Conservation (phyloP, 2,888 invertebrate species). For the Acanthosepion esculentum region DNA sequence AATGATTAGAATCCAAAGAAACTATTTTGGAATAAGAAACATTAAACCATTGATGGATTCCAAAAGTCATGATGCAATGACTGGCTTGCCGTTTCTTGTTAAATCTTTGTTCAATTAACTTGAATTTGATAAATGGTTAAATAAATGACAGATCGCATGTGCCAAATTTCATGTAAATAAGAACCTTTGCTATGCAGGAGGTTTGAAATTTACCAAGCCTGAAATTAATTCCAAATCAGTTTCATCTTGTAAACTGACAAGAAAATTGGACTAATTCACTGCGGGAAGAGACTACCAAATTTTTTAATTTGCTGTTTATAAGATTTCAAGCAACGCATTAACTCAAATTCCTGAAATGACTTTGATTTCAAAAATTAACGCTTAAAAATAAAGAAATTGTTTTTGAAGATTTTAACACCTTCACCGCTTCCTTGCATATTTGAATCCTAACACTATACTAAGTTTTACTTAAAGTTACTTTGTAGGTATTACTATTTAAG, state of each 20-base stretch:
- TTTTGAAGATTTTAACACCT: no score
- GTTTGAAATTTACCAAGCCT: not conserved
- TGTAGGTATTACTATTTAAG: no score
- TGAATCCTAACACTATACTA: no score
- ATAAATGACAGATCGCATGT: not conserved
- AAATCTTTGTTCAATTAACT: not conserved
- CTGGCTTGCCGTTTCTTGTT: not conserved
- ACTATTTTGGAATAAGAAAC: not conserved
- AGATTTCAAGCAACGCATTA: not conserved
- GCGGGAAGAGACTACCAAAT: not conserved
- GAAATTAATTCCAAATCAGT: not conserved
- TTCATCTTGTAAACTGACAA: conserved; percentile 18
- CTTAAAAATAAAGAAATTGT: no score
- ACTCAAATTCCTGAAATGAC: no score
- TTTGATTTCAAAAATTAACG: no score
- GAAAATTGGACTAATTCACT: not conserved
- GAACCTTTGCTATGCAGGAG: not conserved
- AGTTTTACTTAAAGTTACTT: no score
- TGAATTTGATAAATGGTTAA: not conserved
- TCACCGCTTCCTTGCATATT: no score
- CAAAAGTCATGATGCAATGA: not conserved
- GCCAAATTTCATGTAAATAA: not conserved
- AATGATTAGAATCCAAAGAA: not conserved
- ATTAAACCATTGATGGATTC: not conserved
- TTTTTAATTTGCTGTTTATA: not conserved